Conservation (phyloP, 2,888 invertebrate genomes). For the Drosophila algonquin region DNA sequence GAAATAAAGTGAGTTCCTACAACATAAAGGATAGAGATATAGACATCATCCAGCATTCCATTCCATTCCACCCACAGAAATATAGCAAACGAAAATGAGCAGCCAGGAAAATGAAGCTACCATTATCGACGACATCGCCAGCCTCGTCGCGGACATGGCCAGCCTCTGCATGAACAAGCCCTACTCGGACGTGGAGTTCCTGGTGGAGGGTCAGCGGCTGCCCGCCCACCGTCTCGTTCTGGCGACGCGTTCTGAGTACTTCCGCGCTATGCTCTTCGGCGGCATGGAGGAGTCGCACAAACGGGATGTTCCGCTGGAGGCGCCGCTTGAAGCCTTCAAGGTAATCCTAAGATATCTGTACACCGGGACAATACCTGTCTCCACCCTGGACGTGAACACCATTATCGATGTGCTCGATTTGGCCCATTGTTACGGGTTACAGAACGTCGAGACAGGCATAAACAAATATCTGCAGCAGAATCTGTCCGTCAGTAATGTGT, state of each 20-base stretch:
- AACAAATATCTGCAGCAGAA: too few relatives aligned
- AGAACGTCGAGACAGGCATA: too few relatives aligned
- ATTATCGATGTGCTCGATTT: slow-evolving; percentile 91
- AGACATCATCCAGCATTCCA: too few relatives aligned
- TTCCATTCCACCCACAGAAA: too few relatives aligned
- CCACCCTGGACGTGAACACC: slow-evolving; percentile 88
- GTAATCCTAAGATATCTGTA: slow-evolving; percentile 96
- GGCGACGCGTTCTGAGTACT: slow-evolving; percentile 98
- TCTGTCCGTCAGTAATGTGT: too few relatives aligned
- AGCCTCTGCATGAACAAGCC: slow-evolving; percentile 93
- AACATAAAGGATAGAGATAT: too few relatives aligned
- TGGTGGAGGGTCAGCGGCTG: slow-evolving; percentile 89
- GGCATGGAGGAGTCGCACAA: slow-evolving; percentile 90
- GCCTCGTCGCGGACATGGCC: slow-evolving; percentile 93
- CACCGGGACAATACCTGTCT: slow-evolving; percentile 90
- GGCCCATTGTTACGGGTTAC: slow-evolving; percentile 98
- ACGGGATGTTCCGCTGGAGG: slow-evolving; percentile 93
- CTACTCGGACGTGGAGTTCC: slow-evolving; percentile 94
- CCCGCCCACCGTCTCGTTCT: slow-evolving; percentile 88
- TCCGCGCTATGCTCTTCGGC: slow-evolving; percentile 91
- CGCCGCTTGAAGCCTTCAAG: slow-evolving; percentile 93
- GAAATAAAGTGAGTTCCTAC: too few relatives aligned
- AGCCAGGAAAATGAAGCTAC: neutral
- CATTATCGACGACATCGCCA: slow-evolving; percentile 77
- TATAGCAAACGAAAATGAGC: neutral